Conservation (phyloP, 1,140 invertebrate species). For the Globodera ellingtonae region DNA sequence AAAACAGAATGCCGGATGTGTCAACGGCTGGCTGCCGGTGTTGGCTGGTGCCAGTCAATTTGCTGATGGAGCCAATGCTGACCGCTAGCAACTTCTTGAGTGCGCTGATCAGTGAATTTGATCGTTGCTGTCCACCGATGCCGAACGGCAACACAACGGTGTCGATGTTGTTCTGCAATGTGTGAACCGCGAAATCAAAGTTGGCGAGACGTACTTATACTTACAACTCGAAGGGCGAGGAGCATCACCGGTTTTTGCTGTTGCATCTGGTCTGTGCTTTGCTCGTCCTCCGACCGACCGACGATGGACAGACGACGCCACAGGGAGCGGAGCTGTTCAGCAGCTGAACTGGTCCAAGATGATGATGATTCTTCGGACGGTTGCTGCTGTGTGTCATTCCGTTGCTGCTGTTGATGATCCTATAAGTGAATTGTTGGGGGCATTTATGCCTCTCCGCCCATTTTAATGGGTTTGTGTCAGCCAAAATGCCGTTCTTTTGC, state of each 20-base stretch:
- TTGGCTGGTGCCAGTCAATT: background rate
- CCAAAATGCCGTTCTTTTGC: background rate
- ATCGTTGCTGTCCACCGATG: background rate
- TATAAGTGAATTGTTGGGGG: no score
- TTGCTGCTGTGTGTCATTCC: background rate
- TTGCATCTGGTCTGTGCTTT: background rate
- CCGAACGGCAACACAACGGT: constrained; percentile 1
- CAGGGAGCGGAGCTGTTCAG: background rate
- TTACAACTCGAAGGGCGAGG: background rate
- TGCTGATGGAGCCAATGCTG: background rate
- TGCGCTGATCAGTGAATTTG: background rate
- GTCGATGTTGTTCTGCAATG: constrained; percentile 1
- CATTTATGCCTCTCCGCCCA: background rate
- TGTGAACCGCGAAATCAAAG: background rate
- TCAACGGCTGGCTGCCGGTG: background rate
- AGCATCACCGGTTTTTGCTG: background rate
- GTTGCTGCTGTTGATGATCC: background rate
- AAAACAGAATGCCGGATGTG: constrained; percentile 5
- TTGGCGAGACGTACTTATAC: background rate
- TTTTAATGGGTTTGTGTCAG: background rate
- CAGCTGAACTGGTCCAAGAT: background rate
- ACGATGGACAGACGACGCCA: background rate
- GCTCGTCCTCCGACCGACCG: background rate
- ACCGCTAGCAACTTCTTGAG: background rate
- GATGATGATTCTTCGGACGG: no score